These are phyloP conservation scores for Cylindroiulus punctatus DNA, from an alignment of 2,888 invertebrate genomes.

Conservation along the genomic window DNA sequence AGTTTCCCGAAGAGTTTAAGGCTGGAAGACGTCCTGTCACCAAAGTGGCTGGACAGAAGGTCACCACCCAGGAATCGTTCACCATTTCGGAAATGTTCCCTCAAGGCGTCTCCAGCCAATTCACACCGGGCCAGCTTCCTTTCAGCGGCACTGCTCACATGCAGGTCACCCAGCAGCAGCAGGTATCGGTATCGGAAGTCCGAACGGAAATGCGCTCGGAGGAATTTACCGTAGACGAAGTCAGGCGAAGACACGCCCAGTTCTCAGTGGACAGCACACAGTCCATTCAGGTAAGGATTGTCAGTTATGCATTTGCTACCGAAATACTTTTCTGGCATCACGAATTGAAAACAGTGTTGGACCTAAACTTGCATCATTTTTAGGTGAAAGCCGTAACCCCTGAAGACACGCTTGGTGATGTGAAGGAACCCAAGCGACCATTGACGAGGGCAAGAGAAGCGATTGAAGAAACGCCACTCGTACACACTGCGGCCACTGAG, in stretches of 20 bases:
- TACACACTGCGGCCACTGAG: conserved; percentile 49
- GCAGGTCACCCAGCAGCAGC: not conserved
- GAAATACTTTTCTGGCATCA: too few relatives aligned
- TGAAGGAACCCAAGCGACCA: not conserved
- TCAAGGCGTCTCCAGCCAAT: conserved; percentile 2
- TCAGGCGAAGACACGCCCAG: conserved; percentile 33
- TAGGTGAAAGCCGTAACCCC: not conserved
- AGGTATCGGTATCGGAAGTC: conserved; percentile 19
- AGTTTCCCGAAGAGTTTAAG: conserved; percentile 1
- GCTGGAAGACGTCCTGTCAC: not conserved
- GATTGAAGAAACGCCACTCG: conserved; percentile 23
- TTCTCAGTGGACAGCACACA: conserved; percentile 9
- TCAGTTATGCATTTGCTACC: not conserved
- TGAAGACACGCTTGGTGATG: not conserved
- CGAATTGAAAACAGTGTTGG: too few relatives aligned
- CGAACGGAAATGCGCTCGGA: conserved; percentile 12
- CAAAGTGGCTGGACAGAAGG: conserved; percentile 30
- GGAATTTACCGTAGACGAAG: conserved; percentile 37
- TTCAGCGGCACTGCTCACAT: conserved; percentile 34
- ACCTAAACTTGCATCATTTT: not conserved
- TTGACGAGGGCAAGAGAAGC: conserved; percentile 27
- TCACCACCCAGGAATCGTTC: conserved; percentile 41
- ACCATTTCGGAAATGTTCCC: conserved; percentile 46
- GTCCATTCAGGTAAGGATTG: not conserved
- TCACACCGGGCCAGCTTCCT: not conserved